A percentile compares a stretch with the other conserved stretches of the same genome.
Conservation (phyloP, 2,797 vertebrate genomes). For the Peromyscus aztecus region DNA sequence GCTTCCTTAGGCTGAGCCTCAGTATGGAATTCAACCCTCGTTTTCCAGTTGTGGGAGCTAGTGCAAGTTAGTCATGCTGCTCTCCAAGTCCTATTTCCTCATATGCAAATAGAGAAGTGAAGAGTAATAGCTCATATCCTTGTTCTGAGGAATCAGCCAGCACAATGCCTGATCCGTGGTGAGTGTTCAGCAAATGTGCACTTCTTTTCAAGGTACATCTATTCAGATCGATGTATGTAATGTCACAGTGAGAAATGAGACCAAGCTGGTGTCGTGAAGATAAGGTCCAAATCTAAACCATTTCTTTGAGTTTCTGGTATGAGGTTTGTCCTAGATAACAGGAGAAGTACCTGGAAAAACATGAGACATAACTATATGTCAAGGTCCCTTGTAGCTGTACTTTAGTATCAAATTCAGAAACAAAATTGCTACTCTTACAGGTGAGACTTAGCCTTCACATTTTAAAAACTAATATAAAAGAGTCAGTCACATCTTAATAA, state of each 20-base stretch:
- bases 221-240: background rate
- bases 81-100: constrained; percentile 47
- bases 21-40: background rate
- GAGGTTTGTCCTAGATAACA: constrained; percentile 38
- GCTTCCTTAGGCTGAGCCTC: background rate
- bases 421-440: background rate
- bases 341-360: background rate
- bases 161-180: background rate
- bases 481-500: background rate
- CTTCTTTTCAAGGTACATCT: constrained; percentile 52
- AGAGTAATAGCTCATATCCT: constrained; percentile 26
- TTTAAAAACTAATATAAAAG: background rate
- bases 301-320: constrained; percentile 41
- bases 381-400: background rate
- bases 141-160: constrained; percentile 48
- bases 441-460: background rate
- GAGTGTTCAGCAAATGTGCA: constrained; percentile 48
- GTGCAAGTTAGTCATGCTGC: background rate
- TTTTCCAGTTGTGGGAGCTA: constrained; percentile 32
- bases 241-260: constrained; percentile 13
- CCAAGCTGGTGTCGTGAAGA: background rate
- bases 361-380: background rate
- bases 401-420: constrained; percentile 24
- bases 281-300: background rate
- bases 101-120: constrained; percentile 36